These are phyloP conservation scores for Sylvicapra grimmia DNA, from an alignment of 2,113 vertebrate species.

Conservation along the genomic window DNA sequence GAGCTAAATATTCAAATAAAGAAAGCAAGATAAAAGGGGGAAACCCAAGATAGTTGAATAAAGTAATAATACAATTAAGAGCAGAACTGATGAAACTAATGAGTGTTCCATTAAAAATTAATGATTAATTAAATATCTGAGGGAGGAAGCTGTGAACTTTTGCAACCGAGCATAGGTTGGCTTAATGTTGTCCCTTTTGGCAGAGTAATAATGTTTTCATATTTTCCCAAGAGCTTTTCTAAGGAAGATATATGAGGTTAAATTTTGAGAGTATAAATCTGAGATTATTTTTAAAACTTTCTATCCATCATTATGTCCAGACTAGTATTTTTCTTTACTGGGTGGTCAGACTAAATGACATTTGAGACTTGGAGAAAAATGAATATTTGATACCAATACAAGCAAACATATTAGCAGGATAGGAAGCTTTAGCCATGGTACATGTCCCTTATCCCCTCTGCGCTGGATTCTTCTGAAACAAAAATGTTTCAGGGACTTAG, in stretches of 20 bases:
- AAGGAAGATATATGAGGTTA: neutral
- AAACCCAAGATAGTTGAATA: neutral
- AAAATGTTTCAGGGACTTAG: neutral
- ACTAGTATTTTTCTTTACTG: neutral
- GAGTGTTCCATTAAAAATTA: neutral
- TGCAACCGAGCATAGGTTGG: neutral
- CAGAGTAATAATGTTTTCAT: conserved; percentile 5
- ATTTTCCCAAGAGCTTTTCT: neutral
- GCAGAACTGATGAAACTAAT: neutral
- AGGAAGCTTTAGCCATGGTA: neutral
- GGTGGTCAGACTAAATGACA: neutral
- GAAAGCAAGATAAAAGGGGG: neutral
- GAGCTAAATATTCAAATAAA: neutral
- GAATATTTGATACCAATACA: neutral
- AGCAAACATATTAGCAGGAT: neutral
- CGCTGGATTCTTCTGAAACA: neutral
- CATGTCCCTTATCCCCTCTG: neutral
- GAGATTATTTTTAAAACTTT: neutral
- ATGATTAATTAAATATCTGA: neutral
- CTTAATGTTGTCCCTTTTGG: neutral
- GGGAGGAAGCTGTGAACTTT: neutral
- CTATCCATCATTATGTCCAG: neutral
- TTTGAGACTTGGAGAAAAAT: neutral
- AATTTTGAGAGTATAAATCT: neutral
- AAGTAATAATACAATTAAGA: neutral